Evolutionary conservation across 1,140 invertebrate species (phyloP), one percentile per base, ranked within the genome.

Genomic region (Mactra quadrangularis): DNA sequence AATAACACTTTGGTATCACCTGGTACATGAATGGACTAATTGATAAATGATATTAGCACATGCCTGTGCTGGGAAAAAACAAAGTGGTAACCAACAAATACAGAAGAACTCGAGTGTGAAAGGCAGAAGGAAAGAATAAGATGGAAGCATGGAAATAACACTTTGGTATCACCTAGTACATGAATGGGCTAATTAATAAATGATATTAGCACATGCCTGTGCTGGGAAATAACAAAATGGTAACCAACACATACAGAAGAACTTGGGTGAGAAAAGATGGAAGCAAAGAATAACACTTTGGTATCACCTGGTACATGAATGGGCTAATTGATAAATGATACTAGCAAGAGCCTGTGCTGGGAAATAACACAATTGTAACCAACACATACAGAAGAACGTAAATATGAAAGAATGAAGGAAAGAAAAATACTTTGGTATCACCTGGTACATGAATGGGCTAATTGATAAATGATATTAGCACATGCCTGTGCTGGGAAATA

Each of bases 401-500:
- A n/a, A n/a, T n/a, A n/a, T n/a, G n/a, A n/a, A n/a, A n/a, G n/a
- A n/a, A n/a, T n/a, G n/a, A n/a, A n/a, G n/a, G n/a, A n/a, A n/a
- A n/a, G n/a, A n/a, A n/a, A n/a, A n/a, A n/a, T n/a, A n/a, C n/a
- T n/a, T n/a, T n/a, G 2, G 4, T 33, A 31, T 38, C 29, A 45
- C 27, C 33, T 68, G 33, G 62, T 19, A 68, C 62, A 25, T 68
- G 62, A 22, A 17, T 68, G 62, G 35, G 62, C 62, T 68, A 35
- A 27, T 29, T n/a, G 25, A 53, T 70, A 17, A 2, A 29, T 29
- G 15, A 11, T 2, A 70, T 70, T 47, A 70, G 41, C 66, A 70
- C 66, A 70, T 70, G 66, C 35, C 47, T 70, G 66, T 70, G 66
- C 38, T 70, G 27, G 66, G 66, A 70, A 70, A 70, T 70, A 70